These are phyloP conservation scores for Andrena camellia DNA, from an alignment of 2,888 invertebrate genomes.

Conservation along the genomic window DNA sequence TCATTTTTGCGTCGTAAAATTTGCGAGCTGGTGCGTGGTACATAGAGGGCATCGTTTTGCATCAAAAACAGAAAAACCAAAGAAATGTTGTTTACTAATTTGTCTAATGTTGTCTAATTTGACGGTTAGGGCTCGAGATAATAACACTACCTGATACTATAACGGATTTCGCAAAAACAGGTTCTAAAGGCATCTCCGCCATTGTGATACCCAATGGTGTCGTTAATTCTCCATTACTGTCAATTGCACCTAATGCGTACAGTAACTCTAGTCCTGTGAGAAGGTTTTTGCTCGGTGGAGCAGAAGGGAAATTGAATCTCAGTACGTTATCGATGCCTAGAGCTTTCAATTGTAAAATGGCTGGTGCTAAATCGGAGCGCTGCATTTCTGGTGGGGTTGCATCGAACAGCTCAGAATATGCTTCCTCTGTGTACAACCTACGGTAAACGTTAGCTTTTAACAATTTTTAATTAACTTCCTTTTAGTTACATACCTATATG, in stretches of 20 bases:
- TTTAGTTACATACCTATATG: constrained; percentile 88
- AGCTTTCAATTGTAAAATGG: constrained; percentile 96
- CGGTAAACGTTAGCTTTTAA: background rate
- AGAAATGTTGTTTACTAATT: too few relatives aligned
- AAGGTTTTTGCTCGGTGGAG: constrained; percentile 96
- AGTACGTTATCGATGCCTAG: constrained; percentile 97
- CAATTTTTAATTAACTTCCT: background rate
- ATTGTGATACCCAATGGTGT: constrained; percentile 92
- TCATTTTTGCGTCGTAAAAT: too few relatives aligned
- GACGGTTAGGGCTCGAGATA: too few relatives aligned
- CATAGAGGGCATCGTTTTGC: too few relatives aligned
- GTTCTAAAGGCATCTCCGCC: constrained; percentile 96
- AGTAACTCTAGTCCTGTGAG: constrained; percentile 94
- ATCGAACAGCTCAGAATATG: constrained; percentile 89
- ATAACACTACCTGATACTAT: constrained; percentile 88
- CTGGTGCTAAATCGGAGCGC: constrained; percentile 93
- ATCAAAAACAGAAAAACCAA: too few relatives aligned
- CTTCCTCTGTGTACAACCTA: constrained; percentile 92
- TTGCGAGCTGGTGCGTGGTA: too few relatives aligned
- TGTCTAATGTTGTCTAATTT: too few relatives aligned
- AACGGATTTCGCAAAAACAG: constrained; percentile 94
- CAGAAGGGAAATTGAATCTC: constrained; percentile 96
- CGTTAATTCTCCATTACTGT: constrained; percentile 92
- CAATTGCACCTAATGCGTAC: constrained; percentile 93
- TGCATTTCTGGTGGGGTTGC: constrained; percentile 97